These are phyloP conservation scores for Parauchenoglanis ngamensis DNA, from an alignment of 2,797 vertebrate species.

Conservation along the genomic window DNA sequence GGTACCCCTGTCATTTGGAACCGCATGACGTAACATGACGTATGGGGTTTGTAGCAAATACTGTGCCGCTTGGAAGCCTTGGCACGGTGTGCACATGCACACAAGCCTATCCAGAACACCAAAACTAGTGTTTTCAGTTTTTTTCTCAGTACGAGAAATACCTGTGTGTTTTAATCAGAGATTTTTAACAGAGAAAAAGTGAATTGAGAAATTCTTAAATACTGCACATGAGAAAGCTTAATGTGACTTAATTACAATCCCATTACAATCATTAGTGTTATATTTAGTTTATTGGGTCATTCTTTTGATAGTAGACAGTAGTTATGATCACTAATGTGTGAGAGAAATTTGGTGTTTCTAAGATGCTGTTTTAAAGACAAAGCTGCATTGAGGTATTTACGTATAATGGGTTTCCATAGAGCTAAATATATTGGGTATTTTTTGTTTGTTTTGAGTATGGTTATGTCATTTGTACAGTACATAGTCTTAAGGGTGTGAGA, in stretches of 20 bases:
- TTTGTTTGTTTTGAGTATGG: background rate
- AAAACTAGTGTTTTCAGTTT: no score
- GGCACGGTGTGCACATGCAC: background rate
- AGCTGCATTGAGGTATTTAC: background rate
- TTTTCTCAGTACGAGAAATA: background rate
- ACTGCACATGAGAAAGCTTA: background rate
- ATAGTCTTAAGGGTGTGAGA: background rate
- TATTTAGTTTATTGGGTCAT: background rate
- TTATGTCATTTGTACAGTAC: background rate
- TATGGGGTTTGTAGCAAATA: background rate
- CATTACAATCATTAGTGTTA: background rate
- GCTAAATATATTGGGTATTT: background rate
- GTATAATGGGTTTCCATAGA: background rate
- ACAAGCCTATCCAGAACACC: no score
- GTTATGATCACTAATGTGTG: background rate
- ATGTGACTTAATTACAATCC: background rate
- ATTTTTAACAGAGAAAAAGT: background rate
- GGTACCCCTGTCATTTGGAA: background rate
- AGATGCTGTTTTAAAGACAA: background rate
- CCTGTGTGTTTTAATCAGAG: background rate
- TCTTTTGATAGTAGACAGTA: background rate
- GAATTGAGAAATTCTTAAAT: background rate
- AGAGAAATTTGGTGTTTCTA: background rate
- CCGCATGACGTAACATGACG: background rate
- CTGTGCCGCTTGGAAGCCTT: background rate